Base-by-base conservation (phyloP, 2,113 vertebrate genomes). In the Chaetorhynchus papuensis region DNA sequence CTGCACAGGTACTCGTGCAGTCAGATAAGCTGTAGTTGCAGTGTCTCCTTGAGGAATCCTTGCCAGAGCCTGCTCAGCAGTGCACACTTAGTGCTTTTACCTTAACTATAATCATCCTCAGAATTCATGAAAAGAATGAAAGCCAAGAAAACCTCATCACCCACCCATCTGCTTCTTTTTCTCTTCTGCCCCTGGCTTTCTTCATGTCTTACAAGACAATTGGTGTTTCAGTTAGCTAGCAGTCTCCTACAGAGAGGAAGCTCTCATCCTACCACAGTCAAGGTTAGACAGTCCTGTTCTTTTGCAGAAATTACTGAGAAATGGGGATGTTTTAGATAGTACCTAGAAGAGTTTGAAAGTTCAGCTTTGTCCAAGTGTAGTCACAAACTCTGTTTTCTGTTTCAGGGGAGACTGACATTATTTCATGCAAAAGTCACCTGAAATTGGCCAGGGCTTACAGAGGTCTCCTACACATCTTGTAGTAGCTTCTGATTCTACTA, bases 11-110 rank as follows among this genome's bases (percentile, higher is more conserved):
- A 42, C 47, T 15, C 37, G 22, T 82, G 52, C 76, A 28, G 57
- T 63, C 56, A 74, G 28, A 75, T 44, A 68, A 72, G 44, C 49
- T 45, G 9, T 31, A 70, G 72, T n/a, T 88, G 42, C 79, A 65
- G 41, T 39, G 57, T 93, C 75, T 83, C 82, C 95, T 89, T 83
- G 85, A 93, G 87, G 53, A 54, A 72, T 61, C 59, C 63, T 95
- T 97, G 76, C 68, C 68, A 90, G 60, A 80, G 47, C 71, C 90
- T 75, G 75, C 79, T 96, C 87, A 94, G 82, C 87, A 78, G 6
- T 41, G 39, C 85, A 86, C 63, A 33, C 59, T 68, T 75, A 39
- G 0, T 83, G 59, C 86, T 95, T 95, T 90, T 87, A 75, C 72
- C 59, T 89, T 81, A 87, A 89, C 52, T 59, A 53, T 68, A 64